Base-by-base conservation (phyloP, 2,113 vertebrate genomes). In the Anguilla japonica region DNA sequence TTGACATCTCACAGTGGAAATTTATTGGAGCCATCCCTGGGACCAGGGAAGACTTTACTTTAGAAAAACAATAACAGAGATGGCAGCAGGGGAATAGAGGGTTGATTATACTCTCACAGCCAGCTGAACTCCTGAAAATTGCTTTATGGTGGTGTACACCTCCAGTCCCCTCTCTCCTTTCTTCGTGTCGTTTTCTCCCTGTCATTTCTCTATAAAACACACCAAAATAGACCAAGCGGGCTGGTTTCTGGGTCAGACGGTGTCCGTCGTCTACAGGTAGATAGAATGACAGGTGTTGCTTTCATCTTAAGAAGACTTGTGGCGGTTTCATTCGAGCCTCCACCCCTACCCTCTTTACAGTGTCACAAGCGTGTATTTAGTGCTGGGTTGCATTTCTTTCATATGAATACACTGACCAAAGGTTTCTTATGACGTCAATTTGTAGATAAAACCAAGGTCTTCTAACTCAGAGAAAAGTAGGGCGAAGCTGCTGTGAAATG, bases 1-100 rank as follows among this genome's bases (percentile, higher is more conserved):
- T n/a, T 43, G 84, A 85, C 40, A 63, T 85, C 67, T 85, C 75
- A 79, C 71, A 79, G 41, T 53, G 71, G 67, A 85, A 78, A 79
- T 85, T 78, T 79, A 85, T 79, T 79, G 41, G 43, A 79, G 41
- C 67, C 41, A 85, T 79, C 84, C 84, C 41, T 34, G 41, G 39
- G 41, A 34, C 41, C 20, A 85, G 41, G 40, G 83, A 60, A 83
- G 82, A 60, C 34, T 53, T 34, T 60, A 46, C 9, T 41, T 79
- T 85, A 50, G 41, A 85, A 78, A 79, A 79, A 79, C 41, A 79
- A n/a, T 53, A 85, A 79, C 43, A 85, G 43, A 50, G 84, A 11
- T 67, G 57, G 60, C 34, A 84, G 56, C 83, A 41, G 83, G 57
- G 83, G 84, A 78, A 56, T 50, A 75, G 67, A 53, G 71, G 26